Evolutionary conservation across 1,140 invertebrate genomes (phyloP).

Genomic region (Himalopsyche phryganea): DNA sequence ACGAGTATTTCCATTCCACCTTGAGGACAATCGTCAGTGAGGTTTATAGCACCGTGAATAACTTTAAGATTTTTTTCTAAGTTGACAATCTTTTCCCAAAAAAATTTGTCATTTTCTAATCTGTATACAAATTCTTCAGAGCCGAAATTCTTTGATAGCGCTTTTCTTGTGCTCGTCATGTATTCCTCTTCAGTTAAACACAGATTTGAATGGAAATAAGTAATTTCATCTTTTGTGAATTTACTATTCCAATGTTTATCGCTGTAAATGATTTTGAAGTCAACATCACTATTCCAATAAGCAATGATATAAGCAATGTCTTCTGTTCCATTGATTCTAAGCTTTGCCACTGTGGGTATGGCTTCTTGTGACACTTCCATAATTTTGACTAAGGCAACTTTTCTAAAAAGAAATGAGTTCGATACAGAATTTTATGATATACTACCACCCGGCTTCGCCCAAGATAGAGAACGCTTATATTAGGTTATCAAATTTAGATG

Average conservation of each 20-base stretch:
- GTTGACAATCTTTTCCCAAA: slow-evolving; percentile 12
- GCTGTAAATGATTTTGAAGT: slow-evolving; percentile 11
- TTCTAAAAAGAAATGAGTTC: too few relatives aligned
- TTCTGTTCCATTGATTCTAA: slow-evolving; percentile 8
- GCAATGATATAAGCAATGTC: slow-evolving; percentile 17
- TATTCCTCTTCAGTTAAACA: slow-evolving; percentile 19
- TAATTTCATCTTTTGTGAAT: slow-evolving; percentile 10
- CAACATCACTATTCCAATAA: slow-evolving; percentile 13
- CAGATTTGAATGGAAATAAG: slow-evolving; percentile 16
- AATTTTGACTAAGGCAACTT: too few relatives aligned
- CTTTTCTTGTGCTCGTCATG: slow-evolving; percentile 12
- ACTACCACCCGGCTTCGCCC: too few relatives aligned
- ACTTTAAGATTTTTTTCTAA: slow-evolving; percentile 1
- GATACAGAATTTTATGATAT: too few relatives aligned
- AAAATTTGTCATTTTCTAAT: slow-evolving; percentile 12
- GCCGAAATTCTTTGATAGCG: background rate
- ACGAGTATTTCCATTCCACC: slow-evolving; percentile 17
- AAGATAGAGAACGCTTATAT: too few relatives aligned
- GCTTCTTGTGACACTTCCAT: too few relatives aligned
- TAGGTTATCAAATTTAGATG: too few relatives aligned
- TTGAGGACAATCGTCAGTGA: slow-evolving; percentile 7
- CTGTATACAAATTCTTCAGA: slow-evolving; percentile 11
- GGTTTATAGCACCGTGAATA: slow-evolving; percentile 16
- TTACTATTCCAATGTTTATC: slow-evolving; percentile 20
- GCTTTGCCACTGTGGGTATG: slow-evolving; percentile 13